These are phyloP conservation scores for Trachymyrmex septentrionalis DNA, from an alignment of 1,140 invertebrate species.

Conservation along the genomic window DNA sequence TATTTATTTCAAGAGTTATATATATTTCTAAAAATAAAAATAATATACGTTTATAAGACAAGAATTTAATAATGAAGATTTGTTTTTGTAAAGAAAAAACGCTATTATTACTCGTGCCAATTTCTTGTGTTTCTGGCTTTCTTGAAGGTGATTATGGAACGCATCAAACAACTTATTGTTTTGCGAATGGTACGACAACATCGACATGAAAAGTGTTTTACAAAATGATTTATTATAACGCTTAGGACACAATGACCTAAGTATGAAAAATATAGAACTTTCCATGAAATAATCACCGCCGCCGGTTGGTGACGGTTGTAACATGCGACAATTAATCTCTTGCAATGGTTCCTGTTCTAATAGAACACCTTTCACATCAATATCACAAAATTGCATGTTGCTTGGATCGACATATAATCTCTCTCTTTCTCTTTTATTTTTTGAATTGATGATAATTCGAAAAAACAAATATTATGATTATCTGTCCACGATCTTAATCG, in stretches of 20 bases:
- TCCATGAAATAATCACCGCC: constrained; percentile 51
- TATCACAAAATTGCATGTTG: constrained; percentile 44
- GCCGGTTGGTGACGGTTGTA: constrained; percentile 35
- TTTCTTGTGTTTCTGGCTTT: constrained; percentile 3
- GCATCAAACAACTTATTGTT: constrained; percentile 32
- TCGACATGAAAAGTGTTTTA: constrained; percentile 47
- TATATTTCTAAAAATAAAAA: background rate
- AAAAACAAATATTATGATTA: background rate
- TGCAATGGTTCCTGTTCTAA: constrained; percentile 35
- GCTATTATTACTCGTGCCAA: background rate
- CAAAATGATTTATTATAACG: constrained; percentile 54
- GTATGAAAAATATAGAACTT: constrained; percentile 64
- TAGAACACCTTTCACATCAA: constrained; percentile 43
- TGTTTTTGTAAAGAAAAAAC: background rate
- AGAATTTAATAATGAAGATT: constrained; percentile 5
- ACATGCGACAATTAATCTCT: constrained; percentile 58
- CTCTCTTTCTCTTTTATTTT: background rate
- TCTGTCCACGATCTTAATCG: background rate
- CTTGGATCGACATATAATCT: constrained; percentile 2
- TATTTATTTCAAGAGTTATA: background rate
- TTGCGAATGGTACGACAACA: constrained; percentile 2
- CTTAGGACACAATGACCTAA: constrained; percentile 35
- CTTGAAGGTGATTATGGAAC: background rate
- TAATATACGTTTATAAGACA: background rate
- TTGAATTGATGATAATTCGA: background rate